Evolutionary conservation across 2,113 vertebrate genomes (phyloP).

Genomic region (Spea multiplicata): DNA sequence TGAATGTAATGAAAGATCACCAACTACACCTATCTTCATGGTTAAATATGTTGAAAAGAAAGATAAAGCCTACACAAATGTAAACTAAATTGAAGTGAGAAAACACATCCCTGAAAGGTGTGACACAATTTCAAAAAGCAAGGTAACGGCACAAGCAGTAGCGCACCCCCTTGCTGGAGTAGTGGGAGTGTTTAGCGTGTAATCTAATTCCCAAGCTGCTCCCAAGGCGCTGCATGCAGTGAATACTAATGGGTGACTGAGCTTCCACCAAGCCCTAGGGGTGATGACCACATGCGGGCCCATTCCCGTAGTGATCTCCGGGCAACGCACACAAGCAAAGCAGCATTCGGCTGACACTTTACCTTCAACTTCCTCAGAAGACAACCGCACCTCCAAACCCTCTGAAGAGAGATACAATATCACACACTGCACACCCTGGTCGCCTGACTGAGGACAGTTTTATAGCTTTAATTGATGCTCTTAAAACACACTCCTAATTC

Average conservation of each 20-base stretch:
- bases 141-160: not conserved
- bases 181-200: not conserved
- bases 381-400: conserved; percentile 10
- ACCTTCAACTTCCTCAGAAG: conserved; percentile 33
- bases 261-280: not conserved
- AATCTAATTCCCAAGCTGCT: conserved; percentile 13
- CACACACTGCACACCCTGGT: conserved; percentile 10
- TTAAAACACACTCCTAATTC: too few relatives aligned
- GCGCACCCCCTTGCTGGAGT: too few relatives aligned
- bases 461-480: too few relatives aligned
- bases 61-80: too few relatives aligned
- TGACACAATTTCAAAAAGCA: not conserved
- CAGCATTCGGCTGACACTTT: conserved; percentile 15
- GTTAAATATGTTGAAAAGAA: too few relatives aligned
- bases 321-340: conserved; percentile 41
- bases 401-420: conserved; percentile 29
- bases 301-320: conserved; percentile 24
- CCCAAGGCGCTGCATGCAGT: conserved; percentile 22
- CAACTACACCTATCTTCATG: too few relatives aligned
- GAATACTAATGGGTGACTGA: not conserved
- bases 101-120: too few relatives aligned
- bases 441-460: too few relatives aligned
- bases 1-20: too few relatives aligned
- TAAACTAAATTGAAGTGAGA: too few relatives aligned
- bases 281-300: conserved; percentile 8